phyloP scores from a whole-genome alignment of 1,140 invertebrate genomes.

The Manduca sexta region DNA sequence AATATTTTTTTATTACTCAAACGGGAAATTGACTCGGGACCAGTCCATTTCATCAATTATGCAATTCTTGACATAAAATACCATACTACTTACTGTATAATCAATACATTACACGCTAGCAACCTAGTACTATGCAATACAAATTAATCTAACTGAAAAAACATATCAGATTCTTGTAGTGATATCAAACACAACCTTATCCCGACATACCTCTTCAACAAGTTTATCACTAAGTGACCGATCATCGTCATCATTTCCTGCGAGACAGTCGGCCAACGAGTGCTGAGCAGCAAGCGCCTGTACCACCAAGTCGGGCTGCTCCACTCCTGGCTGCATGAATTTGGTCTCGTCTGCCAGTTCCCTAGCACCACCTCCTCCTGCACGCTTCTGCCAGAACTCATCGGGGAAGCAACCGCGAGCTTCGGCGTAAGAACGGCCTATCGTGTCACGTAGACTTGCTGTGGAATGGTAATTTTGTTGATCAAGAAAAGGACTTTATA shows the following conservation, averaged over 20 bases:
- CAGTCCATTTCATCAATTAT: too few relatives aligned
- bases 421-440: conserved; percentile 81
- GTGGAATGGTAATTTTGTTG: conserved; percentile 3
- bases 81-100: too few relatives aligned
- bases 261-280: conserved; percentile 55
- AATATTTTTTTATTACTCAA: not conserved
- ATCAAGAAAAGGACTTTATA: too few relatives aligned
- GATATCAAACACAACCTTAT: too few relatives aligned
- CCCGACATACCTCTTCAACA: conserved; percentile 31
- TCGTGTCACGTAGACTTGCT: conserved; percentile 82
- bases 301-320: conserved; percentile 64
- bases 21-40: not conserved
- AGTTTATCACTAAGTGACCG: conserved; percentile 34
- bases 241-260: conserved; percentile 37
- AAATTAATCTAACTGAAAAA: too few relatives aligned
- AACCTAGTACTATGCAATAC: too few relatives aligned
- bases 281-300: conserved; percentile 65
- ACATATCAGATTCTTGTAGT: too few relatives aligned
- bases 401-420: conserved; percentile 82
- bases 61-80: too few relatives aligned
- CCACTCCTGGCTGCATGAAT: conserved; percentile 71
- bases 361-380: conserved; percentile 77
- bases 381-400: conserved; percentile 82
- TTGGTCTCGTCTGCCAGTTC: conserved; percentile 79
- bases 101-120: too few relatives aligned